These are phyloP conservation scores for Dasyprocta punctata DNA, from an alignment of 2,113 vertebrate genomes.

Conservation along the genomic window DNA sequence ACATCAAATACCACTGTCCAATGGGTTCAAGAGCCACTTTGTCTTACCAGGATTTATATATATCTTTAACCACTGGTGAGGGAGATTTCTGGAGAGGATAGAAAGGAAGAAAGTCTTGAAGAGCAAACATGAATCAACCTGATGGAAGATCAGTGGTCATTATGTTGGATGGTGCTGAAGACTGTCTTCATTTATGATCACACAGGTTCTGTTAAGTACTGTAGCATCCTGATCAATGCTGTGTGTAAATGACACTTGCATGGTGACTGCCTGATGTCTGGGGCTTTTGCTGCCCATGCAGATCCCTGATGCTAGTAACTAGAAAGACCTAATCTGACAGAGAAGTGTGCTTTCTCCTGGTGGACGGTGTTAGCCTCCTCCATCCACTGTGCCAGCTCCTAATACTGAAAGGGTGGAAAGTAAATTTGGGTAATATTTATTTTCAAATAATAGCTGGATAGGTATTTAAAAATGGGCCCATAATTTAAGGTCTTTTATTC, in stretches of 20 bases:
- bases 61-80: not conserved
- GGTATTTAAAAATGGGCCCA: not conserved
- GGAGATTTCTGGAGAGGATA: not conserved
- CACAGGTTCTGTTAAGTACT: no score
- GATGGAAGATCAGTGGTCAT: not conserved
- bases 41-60: not conserved
- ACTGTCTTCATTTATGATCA: not conserved
- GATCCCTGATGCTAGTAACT: fast-evolving
- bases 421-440: not conserved
- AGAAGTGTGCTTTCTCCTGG: not conserved
- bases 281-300: fast-evolving
- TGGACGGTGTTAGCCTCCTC: fast-evolving
- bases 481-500: not conserved
- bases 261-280: no score
- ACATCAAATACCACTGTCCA: not conserved
- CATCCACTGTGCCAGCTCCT: not conserved
- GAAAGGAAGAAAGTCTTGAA: not conserved
- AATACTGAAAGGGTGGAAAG: not conserved
- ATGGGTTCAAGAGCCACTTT: fast-evolving
- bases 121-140: not conserved
- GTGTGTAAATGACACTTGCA: not conserved
- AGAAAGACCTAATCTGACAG: not conserved
- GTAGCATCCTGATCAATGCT: not conserved
- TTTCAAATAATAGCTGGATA: not conserved
- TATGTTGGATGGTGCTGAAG: not conserved